Evolutionary conservation across 2,797 vertebrate genomes (phyloP).

Genomic region (Siniperca scherzeri): DNA sequence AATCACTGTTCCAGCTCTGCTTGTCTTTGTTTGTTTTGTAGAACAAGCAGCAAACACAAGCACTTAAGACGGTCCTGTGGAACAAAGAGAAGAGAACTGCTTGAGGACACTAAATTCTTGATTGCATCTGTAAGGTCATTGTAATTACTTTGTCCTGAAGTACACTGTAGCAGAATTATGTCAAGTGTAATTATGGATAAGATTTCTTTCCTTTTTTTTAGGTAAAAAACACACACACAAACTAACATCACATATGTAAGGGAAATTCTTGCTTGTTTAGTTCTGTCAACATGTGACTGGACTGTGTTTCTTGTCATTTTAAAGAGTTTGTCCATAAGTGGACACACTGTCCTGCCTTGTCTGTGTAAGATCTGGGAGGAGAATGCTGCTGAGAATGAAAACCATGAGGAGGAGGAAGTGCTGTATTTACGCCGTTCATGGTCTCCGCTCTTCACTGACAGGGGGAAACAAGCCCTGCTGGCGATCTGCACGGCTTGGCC

Average conservation of each 20-base stretch:
- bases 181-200: conserved; percentile 55
- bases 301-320: conserved; percentile 51
- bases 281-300: conserved; percentile 39
- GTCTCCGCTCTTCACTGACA: conserved; percentile 77
- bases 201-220: conserved; percentile 24
- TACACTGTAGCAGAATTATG: conserved; percentile 54
- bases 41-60: conserved; percentile 80
- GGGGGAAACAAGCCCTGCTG: conserved; percentile 74
- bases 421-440: conserved; percentile 80
- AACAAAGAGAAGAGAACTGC: conserved; percentile 75
- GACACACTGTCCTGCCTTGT: conserved; percentile 27
- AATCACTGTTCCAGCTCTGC: conserved; percentile 84
- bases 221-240: conserved; percentile 25
- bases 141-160: conserved; percentile 75
- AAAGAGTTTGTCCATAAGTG: conserved; percentile 22
- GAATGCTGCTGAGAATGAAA: conserved; percentile 76
- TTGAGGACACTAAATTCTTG: conserved; percentile 76
- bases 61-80: conserved; percentile 70
- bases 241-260: conserved; percentile 21
- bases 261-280: conserved; percentile 39
- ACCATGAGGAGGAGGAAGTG: conserved; percentile 79
- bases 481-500: conserved; percentile 64
- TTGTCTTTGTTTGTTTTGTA: conserved; percentile 84
- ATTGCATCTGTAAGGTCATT: conserved; percentile 78
- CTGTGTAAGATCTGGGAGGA: conserved; percentile 47